Evolutionary conservation across 1,140 invertebrate genomes (phyloP).

Genomic region (Anadara kagoshimensis): DNA sequence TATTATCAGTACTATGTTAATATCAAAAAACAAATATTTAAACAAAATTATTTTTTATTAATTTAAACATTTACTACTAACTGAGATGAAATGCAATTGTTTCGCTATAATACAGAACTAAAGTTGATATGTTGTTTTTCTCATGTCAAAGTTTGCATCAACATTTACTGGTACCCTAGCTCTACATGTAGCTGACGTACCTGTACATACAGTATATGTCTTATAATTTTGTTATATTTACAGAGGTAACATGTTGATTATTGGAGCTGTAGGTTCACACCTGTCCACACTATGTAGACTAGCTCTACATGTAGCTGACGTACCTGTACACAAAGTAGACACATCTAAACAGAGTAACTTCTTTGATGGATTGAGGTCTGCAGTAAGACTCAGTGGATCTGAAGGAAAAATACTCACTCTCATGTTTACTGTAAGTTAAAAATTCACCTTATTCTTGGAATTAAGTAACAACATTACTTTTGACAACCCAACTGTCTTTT

Average conservation of each 20-base stretch:
- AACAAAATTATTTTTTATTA: not conserved
- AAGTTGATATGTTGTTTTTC: too few relatives aligned
- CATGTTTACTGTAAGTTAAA: conserved; percentile 66
- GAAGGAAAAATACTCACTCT: conserved; percentile 70
- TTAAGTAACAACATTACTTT: too few relatives aligned
- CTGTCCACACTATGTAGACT: conserved; percentile 69
- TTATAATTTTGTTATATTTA: conserved; percentile 10
- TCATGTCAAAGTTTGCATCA: too few relatives aligned
- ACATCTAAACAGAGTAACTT: conserved; percentile 70
- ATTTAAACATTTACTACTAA: too few relatives aligned
- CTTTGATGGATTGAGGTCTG: conserved; percentile 72
- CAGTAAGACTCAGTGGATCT: conserved; percentile 69
- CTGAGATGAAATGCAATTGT: too few relatives aligned
- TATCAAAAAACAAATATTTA: too few relatives aligned
- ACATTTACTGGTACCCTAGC: conserved; percentile 67
- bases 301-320: conserved; percentile 71
- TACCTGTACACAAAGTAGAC: conserved; percentile 68
- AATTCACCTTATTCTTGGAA: too few relatives aligned
- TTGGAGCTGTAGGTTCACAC: conserved; percentile 71
- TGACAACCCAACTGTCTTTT: too few relatives aligned
- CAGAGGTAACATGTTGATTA: conserved; percentile 71
- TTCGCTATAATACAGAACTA: too few relatives aligned
- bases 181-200: conserved; percentile 71
- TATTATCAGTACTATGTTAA: not conserved
- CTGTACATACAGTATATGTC: conserved; percentile 63